These are phyloP conservation scores for Phrixothrix hirtus DNA, from an alignment of 2,888 invertebrate species.

Conservation along the genomic window DNA sequence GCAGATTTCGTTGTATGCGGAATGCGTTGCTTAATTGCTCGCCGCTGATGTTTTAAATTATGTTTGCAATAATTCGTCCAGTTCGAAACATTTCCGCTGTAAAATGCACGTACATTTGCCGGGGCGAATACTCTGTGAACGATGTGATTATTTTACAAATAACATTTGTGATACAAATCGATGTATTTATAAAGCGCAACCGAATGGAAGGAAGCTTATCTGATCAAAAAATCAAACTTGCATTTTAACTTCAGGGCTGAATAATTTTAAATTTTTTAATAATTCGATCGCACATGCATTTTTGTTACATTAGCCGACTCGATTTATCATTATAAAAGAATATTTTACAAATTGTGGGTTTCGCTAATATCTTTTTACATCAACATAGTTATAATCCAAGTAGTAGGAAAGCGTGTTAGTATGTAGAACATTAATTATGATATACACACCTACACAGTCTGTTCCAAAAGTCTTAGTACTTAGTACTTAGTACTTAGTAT, in stretches of 20 bases:
- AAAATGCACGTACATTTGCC: slow-evolving; percentile 30
- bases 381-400: no score
- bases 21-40: slow-evolving; percentile 40
- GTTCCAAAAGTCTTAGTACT: no score
- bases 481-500: no score
- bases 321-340: background rate
- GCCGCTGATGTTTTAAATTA: slow-evolving; percentile 41
- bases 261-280: no score
- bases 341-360: background rate
- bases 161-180: slow-evolving; percentile 3
- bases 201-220: slow-evolving; percentile 4
- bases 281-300: no score
- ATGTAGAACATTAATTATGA: no score
- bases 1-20: slow-evolving; percentile 36
- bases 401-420: no score
- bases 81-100: slow-evolving; percentile 33
- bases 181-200: slow-evolving; percentile 4
- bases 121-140: slow-evolving; percentile 11
- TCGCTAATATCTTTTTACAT: no score
- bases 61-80: slow-evolving; percentile 37
- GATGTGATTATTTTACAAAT: slow-evolving; percentile 20
- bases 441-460: no score
- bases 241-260: no score
- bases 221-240: background rate
- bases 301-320: no score